These are phyloP conservation scores for Melanotaenia nigrans DNA, from an alignment of 2,797 vertebrate species.

Conservation along the genomic window DNA sequence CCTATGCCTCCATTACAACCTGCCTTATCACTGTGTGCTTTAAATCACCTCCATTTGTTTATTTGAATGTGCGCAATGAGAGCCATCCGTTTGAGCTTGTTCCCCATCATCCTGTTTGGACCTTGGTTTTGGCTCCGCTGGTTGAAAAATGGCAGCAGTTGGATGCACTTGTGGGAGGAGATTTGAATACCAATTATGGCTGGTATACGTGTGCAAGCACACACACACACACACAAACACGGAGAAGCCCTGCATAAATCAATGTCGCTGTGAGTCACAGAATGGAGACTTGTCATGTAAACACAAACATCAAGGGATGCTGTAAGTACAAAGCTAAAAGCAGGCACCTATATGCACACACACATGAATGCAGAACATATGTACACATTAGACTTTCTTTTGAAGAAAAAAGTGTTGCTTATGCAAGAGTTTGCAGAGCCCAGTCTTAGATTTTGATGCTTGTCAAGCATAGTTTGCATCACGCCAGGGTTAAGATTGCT, in stretches of 20 bases:
- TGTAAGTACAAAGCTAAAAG: slow-evolving; percentile 42
- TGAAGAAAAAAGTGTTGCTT: slow-evolving; percentile 33
- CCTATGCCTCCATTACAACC: slow-evolving; percentile 69
- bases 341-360: slow-evolving; percentile 22
- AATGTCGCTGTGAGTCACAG: slow-evolving; percentile 73
- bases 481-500: slow-evolving; percentile 49
- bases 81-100: slow-evolving; percentile 77
- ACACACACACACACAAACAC: slow-evolving; percentile 25
- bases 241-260: slow-evolving; percentile 70
- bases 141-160: slow-evolving; percentile 73
- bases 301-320: slow-evolving; percentile 70
- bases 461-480: slow-evolving; percentile 69
- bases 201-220: slow-evolving; percentile 30
- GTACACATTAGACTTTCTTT: slow-evolving; percentile 30
- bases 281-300: slow-evolving; percentile 64
- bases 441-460: slow-evolving; percentile 57
- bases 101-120: slow-evolving; percentile 75
- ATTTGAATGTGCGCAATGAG: slow-evolving; percentile 75
- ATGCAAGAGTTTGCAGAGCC: slow-evolving; percentile 47
- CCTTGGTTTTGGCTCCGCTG: slow-evolving; percentile 63
- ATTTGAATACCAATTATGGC: slow-evolving; percentile 81
- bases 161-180: slow-evolving; percentile 74
- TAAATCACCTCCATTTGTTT: slow-evolving; percentile 83
- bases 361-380: slow-evolving; percentile 21
- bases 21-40: slow-evolving; percentile 70